A percentile compares a stretch with the other conserved stretches of the same genome.
These are phyloP conservation scores for Aquatica leii DNA, from an alignment of 2,888 invertebrate species.

Conservation along the genomic window DNA sequence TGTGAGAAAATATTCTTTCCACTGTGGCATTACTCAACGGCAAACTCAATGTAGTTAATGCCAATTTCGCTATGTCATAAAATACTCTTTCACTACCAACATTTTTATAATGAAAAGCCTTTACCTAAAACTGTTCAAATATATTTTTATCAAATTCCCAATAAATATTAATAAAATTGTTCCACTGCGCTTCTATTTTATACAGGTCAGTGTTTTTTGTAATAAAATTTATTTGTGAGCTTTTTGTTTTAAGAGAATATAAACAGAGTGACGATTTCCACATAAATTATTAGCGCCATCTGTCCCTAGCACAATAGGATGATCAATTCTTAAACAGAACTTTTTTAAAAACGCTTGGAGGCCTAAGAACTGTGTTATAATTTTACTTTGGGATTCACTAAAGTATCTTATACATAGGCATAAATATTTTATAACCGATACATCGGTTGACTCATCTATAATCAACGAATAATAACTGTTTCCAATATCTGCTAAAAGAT, in stretches of 20 bases:
- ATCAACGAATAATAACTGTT: no score
- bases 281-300: not conserved
- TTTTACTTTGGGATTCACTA: no score
- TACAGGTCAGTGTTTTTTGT: no score
- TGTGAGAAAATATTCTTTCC: not conserved
- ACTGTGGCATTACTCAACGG: not conserved
- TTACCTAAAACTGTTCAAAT: not conserved
- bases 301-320: not conserved
- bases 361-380: no score
- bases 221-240: not conserved
- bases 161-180: not conserved
- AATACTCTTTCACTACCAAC: not conserved
- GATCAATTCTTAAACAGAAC: not conserved
- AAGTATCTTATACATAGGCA: no score
- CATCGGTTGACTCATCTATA: no score
- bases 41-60: not conserved
- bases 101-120: not conserved
- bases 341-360: not conserved
- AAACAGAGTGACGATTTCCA: constrained; percentile 1
- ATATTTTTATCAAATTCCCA: not conserved
- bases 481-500: no score
- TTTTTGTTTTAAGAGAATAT: not conserved
- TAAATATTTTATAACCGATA: no score
- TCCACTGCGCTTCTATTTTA: no score
- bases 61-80: not conserved